Base-by-base conservation (phyloP, 2,888 invertebrate species). In the Blastobasis adustella region DNA sequence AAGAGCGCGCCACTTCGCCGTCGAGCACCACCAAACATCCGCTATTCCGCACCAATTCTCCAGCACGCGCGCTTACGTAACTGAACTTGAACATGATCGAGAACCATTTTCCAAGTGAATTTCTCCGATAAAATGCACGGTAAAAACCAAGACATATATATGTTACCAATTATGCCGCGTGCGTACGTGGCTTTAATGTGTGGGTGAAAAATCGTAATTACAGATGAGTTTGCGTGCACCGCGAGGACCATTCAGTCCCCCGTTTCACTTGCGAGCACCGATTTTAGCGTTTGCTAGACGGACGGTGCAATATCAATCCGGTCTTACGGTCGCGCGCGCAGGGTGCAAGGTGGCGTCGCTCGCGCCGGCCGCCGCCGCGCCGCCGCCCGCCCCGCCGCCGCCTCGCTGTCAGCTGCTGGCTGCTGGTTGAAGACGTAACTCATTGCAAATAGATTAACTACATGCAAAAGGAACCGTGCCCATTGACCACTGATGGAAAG, bases 21-120 rank as follows among this genome's bases (percentile, higher is more conserved):
- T 79, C 75, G 80, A 77, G 81, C 83, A 80, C 81, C 84, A 83
- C 81, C 84, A 80, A 82, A 85, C 86, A 89, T 89, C 89, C 89
- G 89, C 87, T 79, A 88, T 89, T 89, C 89, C 86, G 89, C 89
- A 87, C 89, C 79, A 87, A 79, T 89, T 89, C 89, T 80, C 80
- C 74, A 67, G 79, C 86, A 87, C 85, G 84, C 86, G 82, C 71
- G 76, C 88, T 89, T 89, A 89, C 66, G 85, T 89, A 89, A 89
- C 83, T 86, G 88, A 88, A 89, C 89, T 89, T 89, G 87, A 89
- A 88, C 82, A 88, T 87, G 79, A 83, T 85, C 81, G 73, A 83
- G 83, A 86, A 86, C 79, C 76, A 82, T 88, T 89, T 89, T 88
- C 88, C 85, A 89, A 85, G 81, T 76, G 78, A 88, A 88, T 89